These are phyloP conservation scores for Chymomyza amoena DNA, from an alignment of 2,888 invertebrate species.

Conservation along the genomic window DNA sequence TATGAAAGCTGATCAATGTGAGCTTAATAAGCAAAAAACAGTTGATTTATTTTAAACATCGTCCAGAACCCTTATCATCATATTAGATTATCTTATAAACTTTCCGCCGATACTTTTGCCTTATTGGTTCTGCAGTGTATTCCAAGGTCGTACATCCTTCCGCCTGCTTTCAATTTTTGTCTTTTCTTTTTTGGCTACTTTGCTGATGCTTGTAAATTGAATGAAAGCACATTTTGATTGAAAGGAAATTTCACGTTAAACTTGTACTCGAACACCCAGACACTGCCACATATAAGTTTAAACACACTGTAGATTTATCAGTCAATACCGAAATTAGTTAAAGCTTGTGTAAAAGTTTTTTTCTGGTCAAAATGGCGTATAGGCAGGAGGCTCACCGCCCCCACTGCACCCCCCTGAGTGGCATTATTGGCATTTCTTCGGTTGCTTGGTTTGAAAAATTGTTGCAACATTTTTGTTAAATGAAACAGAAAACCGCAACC, in stretches of 20 bases:
- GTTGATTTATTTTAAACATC: no score
- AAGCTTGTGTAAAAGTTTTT: constrained; percentile 36
- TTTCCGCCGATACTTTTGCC: no score
- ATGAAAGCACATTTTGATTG: constrained; percentile 71
- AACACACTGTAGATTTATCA: constrained; percentile 41
- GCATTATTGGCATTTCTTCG: neutral
- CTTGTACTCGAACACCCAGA: constrained; percentile 31
- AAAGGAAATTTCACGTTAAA: constrained; percentile 67
- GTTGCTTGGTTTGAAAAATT: neutral
- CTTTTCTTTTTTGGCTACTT: constrained; percentile 29
- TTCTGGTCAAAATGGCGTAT: constrained; percentile 41
- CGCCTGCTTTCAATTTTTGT: neutral
- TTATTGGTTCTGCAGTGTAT: no score
- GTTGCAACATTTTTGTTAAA: neutral
- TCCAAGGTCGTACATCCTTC: no score
- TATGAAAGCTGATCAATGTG: no score
- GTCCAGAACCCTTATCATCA: no score
- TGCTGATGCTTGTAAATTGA: constrained; percentile 52
- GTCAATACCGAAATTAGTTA: constrained; percentile 66
- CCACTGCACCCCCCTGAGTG: neutral
- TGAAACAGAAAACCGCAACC: neutral
- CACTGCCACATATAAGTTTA: neutral
- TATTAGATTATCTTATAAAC: no score
- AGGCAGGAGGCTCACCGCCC: neutral
- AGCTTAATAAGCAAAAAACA: no score